phyloP scores from a whole-genome alignment of 2,113 vertebrate genomes.

The Sphyrna mokarran region DNA sequence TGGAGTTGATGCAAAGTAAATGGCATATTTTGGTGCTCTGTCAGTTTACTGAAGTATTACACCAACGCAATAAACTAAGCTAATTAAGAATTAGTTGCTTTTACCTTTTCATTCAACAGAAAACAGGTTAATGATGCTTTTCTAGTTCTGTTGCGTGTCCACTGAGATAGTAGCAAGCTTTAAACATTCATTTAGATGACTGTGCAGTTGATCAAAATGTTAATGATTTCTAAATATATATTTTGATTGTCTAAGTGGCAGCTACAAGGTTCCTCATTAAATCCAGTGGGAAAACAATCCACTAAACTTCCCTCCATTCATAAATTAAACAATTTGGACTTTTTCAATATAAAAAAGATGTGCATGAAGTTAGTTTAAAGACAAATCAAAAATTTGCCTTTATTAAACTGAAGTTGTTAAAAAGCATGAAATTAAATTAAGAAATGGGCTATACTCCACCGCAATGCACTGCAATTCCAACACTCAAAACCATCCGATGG shows the following conservation, averaged over 20 bases:
- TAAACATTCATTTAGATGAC: not conserved
- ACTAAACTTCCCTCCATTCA: not conserved
- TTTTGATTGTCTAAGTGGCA: not conserved
- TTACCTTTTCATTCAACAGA: not conserved
- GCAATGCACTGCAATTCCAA: not conserved
- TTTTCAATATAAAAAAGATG: not conserved
- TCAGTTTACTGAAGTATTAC: not conserved
- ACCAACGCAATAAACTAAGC: conserved; percentile 8
- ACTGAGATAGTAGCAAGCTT: not conserved
- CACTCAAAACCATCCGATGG: not conserved
- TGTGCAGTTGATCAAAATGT: not conserved
- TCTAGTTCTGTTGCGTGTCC: not conserved
- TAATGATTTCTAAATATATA: not conserved
- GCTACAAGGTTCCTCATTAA: not conserved
- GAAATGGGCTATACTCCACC: not conserved
- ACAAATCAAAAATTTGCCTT: not conserved
- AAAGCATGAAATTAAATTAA: not conserved
- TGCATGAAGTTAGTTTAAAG: not conserved
- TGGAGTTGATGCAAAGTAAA: not conserved
- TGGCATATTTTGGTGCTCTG: not conserved
- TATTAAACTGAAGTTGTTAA: not conserved
- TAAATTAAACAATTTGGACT: not conserved
- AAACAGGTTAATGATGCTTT: not conserved
- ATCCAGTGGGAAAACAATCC: not conserved
- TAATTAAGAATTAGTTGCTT: not conserved